phyloP scores from a whole-genome alignment of 2,888 invertebrate genomes.

The Plagiodera versicolora region DNA sequence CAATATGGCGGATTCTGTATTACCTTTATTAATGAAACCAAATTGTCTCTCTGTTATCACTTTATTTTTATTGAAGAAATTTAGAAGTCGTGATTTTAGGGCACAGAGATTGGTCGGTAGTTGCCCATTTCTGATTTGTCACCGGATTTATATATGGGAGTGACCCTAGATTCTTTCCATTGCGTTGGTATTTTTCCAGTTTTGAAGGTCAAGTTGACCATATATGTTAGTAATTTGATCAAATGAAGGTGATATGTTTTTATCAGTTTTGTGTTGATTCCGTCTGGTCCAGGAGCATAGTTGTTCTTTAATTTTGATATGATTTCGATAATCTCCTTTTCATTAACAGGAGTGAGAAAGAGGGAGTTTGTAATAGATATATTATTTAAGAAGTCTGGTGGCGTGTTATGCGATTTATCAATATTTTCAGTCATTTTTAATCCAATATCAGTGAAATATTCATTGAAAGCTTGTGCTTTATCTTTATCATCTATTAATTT shows the following conservation, averaged over 20 bases:
- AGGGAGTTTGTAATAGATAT: conserved; percentile 2
- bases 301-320: not conserved
- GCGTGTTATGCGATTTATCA: not conserved
- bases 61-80: not conserved
- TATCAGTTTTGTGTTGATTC: too few species aligned
- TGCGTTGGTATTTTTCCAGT: not conserved
- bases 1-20: conserved; percentile 3
- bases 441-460: not conserved
- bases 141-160: conserved; percentile 4
- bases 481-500: conserved; percentile 7
- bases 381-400: not conserved
- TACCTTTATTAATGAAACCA: conserved; percentile 2
- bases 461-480: not conserved
- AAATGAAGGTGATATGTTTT: not conserved
- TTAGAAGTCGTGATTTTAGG: not conserved
- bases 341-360: conserved; percentile 3
- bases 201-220: too few species aligned
- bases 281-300: not conserved
- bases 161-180: conserved; percentile 7
- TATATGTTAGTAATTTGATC: too few species aligned
- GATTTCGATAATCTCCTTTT: conserved; percentile 3
- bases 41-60: not conserved
- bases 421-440: not conserved
- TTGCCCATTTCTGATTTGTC: conserved; percentile 10
- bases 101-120: conserved; percentile 2